Conservation (phyloP, 2,888 invertebrate genomes). For the Matsumyia berberina region DNA sequence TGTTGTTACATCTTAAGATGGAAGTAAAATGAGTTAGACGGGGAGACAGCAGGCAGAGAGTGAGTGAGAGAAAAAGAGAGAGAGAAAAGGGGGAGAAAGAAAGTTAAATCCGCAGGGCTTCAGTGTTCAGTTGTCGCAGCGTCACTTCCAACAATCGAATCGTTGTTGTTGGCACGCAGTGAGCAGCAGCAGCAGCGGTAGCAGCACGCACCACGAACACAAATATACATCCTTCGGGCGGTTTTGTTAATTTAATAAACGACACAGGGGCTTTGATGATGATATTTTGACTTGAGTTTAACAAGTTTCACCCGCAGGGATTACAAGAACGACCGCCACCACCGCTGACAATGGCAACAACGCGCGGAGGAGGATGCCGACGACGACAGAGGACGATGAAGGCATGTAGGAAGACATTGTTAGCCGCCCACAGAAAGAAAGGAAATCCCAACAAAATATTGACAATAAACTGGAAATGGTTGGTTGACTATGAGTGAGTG, state of each 20-base stretch:
- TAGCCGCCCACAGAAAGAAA: conserved; percentile 13
- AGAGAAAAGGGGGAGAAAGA: not conserved
- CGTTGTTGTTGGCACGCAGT: conserved; percentile 6
- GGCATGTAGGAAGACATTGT: not conserved
- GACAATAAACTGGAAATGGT: conserved; percentile 34
- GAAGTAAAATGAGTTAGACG: too few relatives aligned
- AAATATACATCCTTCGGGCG: conserved; percentile 62
- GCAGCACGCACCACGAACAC: conserved; percentile 15
- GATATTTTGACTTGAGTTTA: conserved; percentile 72
- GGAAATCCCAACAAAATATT: conserved; percentile 37
- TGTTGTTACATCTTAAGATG: conserved; percentile 17
- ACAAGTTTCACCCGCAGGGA: conserved; percentile 69
- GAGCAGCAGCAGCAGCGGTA: not conserved
- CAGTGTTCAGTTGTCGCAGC: conserved; percentile 20
- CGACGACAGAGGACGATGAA: not conserved
- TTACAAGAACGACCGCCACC: conserved; percentile 35
- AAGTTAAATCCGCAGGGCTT: conserved; percentile 37
- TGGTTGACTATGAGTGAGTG: conserved; percentile 5
- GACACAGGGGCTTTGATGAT: conserved; percentile 67
- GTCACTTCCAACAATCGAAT: conserved; percentile 34
- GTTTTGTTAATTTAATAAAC: conserved; percentile 72
- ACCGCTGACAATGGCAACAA: conserved; percentile 26
- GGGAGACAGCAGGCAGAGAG: not conserved
- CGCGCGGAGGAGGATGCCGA: not conserved
- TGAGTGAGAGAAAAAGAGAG: not conserved